A percentile compares a stretch with the other conserved stretches of the same genome.
These are phyloP conservation scores for Leucopsar rothschildi DNA, from an alignment of 2,113 vertebrate genomes.

Conservation along the genomic window DNA sequence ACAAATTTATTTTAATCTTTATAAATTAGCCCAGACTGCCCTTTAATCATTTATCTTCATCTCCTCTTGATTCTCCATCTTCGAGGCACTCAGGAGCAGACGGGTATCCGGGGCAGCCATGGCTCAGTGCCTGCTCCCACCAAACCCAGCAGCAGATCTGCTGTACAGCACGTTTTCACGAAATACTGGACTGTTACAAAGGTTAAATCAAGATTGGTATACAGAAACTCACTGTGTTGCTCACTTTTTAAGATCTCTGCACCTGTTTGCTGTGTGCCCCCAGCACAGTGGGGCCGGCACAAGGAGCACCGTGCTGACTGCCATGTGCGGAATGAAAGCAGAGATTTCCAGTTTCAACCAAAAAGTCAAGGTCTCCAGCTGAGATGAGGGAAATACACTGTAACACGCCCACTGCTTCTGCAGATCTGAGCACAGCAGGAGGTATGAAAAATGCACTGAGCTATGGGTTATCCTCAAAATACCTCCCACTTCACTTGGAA, in stretches of 20 bases:
- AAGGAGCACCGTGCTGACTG: rapidly evolving
- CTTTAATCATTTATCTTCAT: slow-evolving; percentile 25
- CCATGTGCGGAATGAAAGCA: rapidly evolving
- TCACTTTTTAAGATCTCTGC: neutral
- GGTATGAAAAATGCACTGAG: slow-evolving; percentile 13
- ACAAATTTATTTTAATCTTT: slow-evolving; percentile 53
- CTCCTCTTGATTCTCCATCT: neutral
- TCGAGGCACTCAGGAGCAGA: neutral
- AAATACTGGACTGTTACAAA: neutral
- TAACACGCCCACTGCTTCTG: neutral
- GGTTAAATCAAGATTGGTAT: neutral
- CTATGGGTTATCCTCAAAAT: slow-evolving; percentile 37
- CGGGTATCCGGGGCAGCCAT: neutral
- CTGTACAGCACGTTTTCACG: neutral
- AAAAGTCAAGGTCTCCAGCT: neutral
- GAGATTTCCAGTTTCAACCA: neutral
- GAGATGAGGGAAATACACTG: slow-evolving; percentile 11
- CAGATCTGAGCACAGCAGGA: slow-evolving; percentile 42
- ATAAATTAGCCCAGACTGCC: slow-evolving; percentile 26
- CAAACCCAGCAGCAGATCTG: neutral
- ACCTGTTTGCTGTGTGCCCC: rapidly evolving
- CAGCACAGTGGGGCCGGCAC: neutral
- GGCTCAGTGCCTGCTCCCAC: neutral
- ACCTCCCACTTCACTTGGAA: slow-evolving; percentile 50
- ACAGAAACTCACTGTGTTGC: neutral